These are phyloP conservation scores for Bemisia tabaci DNA, from an alignment of 1,140 invertebrate genomes.

Conservation along the genomic window DNA sequence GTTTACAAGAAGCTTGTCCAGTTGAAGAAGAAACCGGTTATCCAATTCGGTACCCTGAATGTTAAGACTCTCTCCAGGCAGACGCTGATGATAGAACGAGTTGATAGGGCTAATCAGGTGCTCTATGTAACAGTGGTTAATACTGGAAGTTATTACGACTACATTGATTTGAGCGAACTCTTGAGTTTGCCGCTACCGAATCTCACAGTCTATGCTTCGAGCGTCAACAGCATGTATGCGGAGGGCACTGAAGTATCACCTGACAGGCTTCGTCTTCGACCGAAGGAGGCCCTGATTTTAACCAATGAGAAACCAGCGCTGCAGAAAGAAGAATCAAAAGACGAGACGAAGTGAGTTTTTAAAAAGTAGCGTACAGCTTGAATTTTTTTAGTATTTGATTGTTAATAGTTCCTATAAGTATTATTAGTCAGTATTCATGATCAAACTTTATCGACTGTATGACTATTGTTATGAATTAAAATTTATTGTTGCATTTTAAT, in stretches of 20 bases:
- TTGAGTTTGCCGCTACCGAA: neutral
- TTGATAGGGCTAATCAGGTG: neutral
- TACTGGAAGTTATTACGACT: neutral
- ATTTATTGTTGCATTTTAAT: no score
- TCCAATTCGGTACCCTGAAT: constrained; percentile 5
- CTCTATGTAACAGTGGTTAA: neutral
- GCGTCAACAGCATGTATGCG: neutral
- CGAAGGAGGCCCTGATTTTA: neutral
- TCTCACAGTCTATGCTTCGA: neutral
- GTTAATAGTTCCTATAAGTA: no score
- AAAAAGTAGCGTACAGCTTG: no score
- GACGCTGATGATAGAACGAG: constrained; percentile 6
- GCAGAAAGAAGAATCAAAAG: no score
- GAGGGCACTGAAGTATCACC: neutral
- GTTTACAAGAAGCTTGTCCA: constrained; percentile 6
- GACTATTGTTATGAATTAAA: no score
- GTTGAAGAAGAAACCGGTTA: constrained; percentile 2
- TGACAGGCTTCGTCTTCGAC: neutral
- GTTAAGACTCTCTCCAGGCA: neutral
- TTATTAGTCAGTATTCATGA: no score
- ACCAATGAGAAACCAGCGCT: neutral
- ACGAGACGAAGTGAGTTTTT: no score
- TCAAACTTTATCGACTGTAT: no score
- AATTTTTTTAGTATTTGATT: no score
- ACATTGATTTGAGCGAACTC: neutral